Evolutionary conservation across 2,888 invertebrate species (phyloP), one percentile per base, ranked within the genome.

Genomic region (Ormyrus thymus): DNA sequence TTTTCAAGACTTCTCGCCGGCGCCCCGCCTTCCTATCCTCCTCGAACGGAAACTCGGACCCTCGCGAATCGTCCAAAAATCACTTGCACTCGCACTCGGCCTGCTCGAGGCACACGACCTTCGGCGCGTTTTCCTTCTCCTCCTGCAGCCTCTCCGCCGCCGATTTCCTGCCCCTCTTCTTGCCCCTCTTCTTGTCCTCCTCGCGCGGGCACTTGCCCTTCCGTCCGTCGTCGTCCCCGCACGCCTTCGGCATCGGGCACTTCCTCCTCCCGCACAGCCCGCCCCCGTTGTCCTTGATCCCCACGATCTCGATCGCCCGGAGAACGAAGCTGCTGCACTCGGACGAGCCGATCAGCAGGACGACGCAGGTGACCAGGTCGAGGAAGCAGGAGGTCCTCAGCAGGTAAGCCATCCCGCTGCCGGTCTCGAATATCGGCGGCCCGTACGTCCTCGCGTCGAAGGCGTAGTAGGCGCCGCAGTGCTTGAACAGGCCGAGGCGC

Each of bases 381-480:
- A 74, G 65, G 15, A 88, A 85, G n/a, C 84, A 85, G 6, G 88
- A 86, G 0, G 85, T 82, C n/a, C 89, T 83, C 0, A 89, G 50
- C 8, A 88, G 66, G 75, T 88, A 88, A 6, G 81, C 83, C 1
- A 72, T 66, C 0, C 87, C 88, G n/a, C 81, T 71, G 2, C 87
- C 89, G 8, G 84, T 84, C 0, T 79, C 76, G 53, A 87, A 89
- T 8, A 88, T n/a, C 0, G 89, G 88, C 7, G 88, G 87, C 0
- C 89, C 89, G 7, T 82, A 81, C 0, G 86, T 86, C 11, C 84
- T 83, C 0, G 85, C 88, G 76, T 89, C 89, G 58, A 84, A 82
- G 80, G 87, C 83, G 79, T 87, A 89, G 78, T 88, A 89, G 4
- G 86, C 83, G 0, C 86, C 86, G 61, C 85, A 88, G 65, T 86